Evolutionary conservation across 2,113 vertebrate genomes (phyloP).

Genomic region (Dunckerocampus dactyliophorus): DNA sequence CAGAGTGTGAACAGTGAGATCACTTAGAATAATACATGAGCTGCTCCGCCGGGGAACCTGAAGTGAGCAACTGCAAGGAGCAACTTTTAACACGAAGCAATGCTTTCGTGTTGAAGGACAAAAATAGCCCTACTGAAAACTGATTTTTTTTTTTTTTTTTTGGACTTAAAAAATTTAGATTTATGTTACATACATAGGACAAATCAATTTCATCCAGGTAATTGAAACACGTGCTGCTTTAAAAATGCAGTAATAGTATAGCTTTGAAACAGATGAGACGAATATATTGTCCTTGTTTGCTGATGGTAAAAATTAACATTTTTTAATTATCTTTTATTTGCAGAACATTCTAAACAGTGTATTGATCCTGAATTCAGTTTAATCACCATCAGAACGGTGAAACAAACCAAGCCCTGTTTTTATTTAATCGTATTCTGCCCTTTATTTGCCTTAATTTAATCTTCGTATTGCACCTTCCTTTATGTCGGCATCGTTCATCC

Average conservation of each 20-base stretch:
- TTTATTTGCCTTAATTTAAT: conserved; percentile 8
- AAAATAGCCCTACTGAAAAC: conserved; percentile 1
- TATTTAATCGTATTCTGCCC: not conserved
- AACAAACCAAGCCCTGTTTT: not conserved
- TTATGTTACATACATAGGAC: not conserved
- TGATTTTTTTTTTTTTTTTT: not conserved
- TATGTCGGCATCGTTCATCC: conserved; percentile 32
- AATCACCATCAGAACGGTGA: not conserved
- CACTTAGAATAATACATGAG: conserved; percentile 42
- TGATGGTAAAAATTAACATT: not conserved
- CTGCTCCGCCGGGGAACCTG: conserved; percentile 19
- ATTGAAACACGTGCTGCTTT: not conserved
- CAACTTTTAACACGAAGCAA: conserved; percentile 12
- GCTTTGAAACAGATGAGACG: not conserved
- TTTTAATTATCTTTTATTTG: not conserved
- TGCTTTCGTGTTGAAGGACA: conserved; percentile 5
- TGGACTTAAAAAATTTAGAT: not conserved
- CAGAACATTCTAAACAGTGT: not conserved
- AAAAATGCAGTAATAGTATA: not conserved
- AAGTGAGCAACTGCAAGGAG: conserved; percentile 20
- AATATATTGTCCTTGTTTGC: not conserved
- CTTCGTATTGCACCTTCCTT: conserved; percentile 13
- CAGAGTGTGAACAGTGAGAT: conserved; percentile 16
- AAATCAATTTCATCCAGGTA: not conserved
- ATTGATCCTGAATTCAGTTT: not conserved